Percentiles rank a stretch among this genome's conserved stretches.
phyloP scores from a whole-genome alignment of 2,113 vertebrate genomes.

The Conger conger region DNA sequence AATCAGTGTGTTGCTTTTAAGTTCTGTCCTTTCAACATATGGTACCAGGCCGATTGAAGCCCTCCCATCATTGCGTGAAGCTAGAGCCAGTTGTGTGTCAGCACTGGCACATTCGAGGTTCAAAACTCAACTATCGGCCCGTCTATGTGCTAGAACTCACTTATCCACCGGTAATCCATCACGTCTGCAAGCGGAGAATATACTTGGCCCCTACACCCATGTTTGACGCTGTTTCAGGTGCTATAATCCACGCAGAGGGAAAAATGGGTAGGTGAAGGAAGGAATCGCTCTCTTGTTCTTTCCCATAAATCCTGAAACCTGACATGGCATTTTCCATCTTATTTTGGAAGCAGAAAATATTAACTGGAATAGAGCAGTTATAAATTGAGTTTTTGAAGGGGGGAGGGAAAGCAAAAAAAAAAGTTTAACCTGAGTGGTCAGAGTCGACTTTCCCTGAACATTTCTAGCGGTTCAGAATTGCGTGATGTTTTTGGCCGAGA shows the following conservation, averaged over 20 bases:
- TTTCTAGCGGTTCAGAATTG: constrained; percentile 66
- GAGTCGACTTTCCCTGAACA: constrained; percentile 72
- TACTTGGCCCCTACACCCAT: too few species aligned
- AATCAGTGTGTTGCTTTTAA: too few species aligned
- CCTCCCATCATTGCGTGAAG: too few species aligned
- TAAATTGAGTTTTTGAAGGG: constrained; percentile 37
- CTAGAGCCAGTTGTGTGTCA: too few species aligned
- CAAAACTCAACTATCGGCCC: too few species aligned
- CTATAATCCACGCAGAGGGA: constrained; percentile 51
- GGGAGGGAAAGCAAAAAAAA: constrained; percentile 41
- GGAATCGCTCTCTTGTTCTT: constrained; percentile 48
- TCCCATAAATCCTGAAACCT: constrained; percentile 52
- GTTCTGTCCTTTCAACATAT: too few species aligned
- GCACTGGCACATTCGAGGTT: too few species aligned
- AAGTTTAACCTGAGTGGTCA: constrained; percentile 58
- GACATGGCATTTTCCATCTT: constrained; percentile 8
- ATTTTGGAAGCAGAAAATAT: constrained; percentile 34
- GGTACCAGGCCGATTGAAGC: too few species aligned
- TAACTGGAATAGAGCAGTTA: constrained; percentile 23
- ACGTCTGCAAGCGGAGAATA: constrained; percentile 48
- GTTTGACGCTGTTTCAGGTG: constrained; percentile 40
- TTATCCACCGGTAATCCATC: constrained; percentile 28
- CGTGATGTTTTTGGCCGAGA: constrained; percentile 78
- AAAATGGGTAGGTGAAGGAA: constrained; percentile 48
- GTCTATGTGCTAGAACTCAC: too few species aligned